Base-by-base conservation (phyloP, 2,113 vertebrate species). In the Dasyprocta punctata region DNA sequence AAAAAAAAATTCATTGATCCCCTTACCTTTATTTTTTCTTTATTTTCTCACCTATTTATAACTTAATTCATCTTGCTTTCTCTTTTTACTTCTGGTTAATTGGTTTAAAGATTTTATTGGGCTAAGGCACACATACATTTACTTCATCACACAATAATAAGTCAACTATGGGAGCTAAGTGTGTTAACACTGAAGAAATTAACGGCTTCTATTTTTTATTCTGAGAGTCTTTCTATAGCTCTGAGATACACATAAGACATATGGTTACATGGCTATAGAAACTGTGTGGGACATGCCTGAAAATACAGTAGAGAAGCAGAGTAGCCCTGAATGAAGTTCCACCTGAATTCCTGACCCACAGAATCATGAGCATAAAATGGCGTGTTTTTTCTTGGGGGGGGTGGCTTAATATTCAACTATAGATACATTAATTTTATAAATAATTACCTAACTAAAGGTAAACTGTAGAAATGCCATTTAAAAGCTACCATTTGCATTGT, bases 1-100 rank as follows among this genome's bases (percentile, higher is more conserved):
- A n/a, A n/a, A n/a, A n/a, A n/a, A 85, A 83, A 49, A 14, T 61
- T 73, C 56, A 84, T 65, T 89, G 80, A 94, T 54, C 36, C 8
- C 61, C n/a, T 94, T 88, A 67, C 12, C n/a, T 36, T 93, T 65
- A 80, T 47, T 92, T 87, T 92, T 44, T n/a, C 54, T 84, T 89
- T 95, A 84, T 30, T 90, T 75, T 77, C 22, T 71, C 30, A 80
- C 17, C 61, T 89, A 69, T 41, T 78, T 78, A 36, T 86, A 78
- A 92, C 54, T 95, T 97, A 83, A 85, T 38, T 93, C 85, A 92
- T 73, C 30, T 86, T 93, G 5, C 33, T 86, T 96, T 84, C 49
- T 84, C 56, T 73, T 95, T 93, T 83, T 94, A 80, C 86, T 90
- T 33, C n/a, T 93, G n/a, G 7, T 87, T 86, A 96, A 80, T 49